Evolutionary conservation across 2,113 vertebrate genomes (phyloP), one percentile per base, ranked within the genome.

Genomic region (Poeciliopsis prolifica): DNA sequence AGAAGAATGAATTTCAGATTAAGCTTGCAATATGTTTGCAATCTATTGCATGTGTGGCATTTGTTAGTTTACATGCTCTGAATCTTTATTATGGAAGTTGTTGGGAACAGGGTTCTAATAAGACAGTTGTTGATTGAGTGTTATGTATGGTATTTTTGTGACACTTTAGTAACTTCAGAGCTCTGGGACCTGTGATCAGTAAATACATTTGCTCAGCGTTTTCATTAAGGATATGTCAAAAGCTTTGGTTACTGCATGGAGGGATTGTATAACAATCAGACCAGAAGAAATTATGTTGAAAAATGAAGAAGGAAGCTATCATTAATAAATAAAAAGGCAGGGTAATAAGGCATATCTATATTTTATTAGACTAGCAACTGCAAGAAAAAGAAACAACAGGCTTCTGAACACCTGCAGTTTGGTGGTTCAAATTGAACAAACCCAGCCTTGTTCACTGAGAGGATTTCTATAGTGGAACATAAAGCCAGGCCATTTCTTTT

Each of bases 271-370:
- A 85, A 75, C 58, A n/a, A 30, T 72, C 26, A 75, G 51, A 78
- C 44, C 74, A 78, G 33, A 48, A 71, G 24, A 37, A 74, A 69
- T 11, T 28, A 28, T 64, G 5, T 40, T 29, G 35, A 65, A 54
- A 74, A 77, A 75, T 35, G 58, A 9, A 5, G 3, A 2, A 35
- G 35, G 60, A 13, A 26, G 42, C 68, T 64, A 65, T 72, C 40
- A 82, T 80, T 42, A 75, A 73, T 75, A 78, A 65, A 71, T 79
- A 33, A 85, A 82, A 22, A 75, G 78, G 31, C 42, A 54, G 66
- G 26, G 68, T 72, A 40, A 85, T 77, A 65, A 69, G 64, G 24
- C 63, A 72, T 44, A 75, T 80, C 11, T 66, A 82, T 63, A 75
- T 80, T 78, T 73, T 13, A 77, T 72, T 61, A 30, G 0, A 0